Base-by-base conservation (phyloP, 2,888 invertebrate species). In the Cataglyphis rosenhaueri region DNA sequence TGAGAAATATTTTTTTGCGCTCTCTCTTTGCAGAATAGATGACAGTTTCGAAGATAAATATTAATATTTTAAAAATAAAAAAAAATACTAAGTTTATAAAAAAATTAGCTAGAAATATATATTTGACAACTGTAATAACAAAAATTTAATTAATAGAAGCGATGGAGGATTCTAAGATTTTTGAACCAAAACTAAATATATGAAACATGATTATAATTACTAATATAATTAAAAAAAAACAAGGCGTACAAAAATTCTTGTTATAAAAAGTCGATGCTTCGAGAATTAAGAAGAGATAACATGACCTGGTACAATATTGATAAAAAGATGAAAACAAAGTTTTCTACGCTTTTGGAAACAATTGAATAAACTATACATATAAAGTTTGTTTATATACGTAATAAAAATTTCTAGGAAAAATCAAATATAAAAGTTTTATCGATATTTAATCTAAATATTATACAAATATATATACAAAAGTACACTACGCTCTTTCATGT, bases 291-390 rank as follows among this genome's bases (percentile, higher is more conserved):
- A 73, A 4, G 4, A 48, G 3, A 59, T 29, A 12, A 57, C n/a
- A 9, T 59, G 4, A 61, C n/a, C 21, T 32, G 21, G n/a, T 74
- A 25, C 3, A 48, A 62, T 62, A 74, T 74, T 62, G 32, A 62
- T 74, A 9, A 74, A 21, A 15, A 10, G n/a, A 32, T 32, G 32
- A 61, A 61, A 62, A 74, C 15, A 21, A 15, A 74, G 18, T 59
- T 29, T 25, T 18, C 1, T 66, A 10, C 10, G 29, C 3, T 21
- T 21, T 12, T 29, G 10, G 4, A 35, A 15, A 9, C 32, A 44
- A 44, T 21, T 73, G 9, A 32, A 48, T 18, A 0, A n/a, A 5
- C 4, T 32, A 32, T 5, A 18, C 12, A 61, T 15, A 44, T 44
- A 44, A 44, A 44, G 41, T 59, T 57, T 15, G 32, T 2, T 44